Percentiles rank a stretch among this genome's conserved stretches.
These are phyloP conservation scores for Ivindomyrus marchei DNA, from an alignment of 2,113 vertebrate genomes.

Conservation along the genomic window DNA sequence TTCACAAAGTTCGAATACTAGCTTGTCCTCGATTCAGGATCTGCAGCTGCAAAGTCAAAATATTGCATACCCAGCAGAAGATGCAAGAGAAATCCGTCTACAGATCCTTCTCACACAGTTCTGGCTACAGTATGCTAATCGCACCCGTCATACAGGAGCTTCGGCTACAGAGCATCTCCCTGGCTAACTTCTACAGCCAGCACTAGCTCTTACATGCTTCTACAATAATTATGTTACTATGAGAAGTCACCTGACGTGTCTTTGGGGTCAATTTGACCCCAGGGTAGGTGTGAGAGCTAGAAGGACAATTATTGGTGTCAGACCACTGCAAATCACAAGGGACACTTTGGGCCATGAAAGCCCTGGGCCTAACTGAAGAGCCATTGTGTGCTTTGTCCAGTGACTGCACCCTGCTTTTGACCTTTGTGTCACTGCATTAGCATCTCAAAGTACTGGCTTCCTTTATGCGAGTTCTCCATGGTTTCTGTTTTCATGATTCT, in stretches of 20 bases:
- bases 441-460: not conserved
- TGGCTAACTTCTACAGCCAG: not conserved
- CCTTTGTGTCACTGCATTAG: not conserved
- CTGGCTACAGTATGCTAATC: not conserved
- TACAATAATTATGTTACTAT: too few species aligned
- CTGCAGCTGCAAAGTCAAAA: not conserved
- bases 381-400: not conserved
- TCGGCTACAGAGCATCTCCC: not conserved
- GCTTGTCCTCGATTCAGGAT: not conserved
- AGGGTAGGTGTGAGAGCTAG: not conserved
- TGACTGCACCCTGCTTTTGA: not conserved
- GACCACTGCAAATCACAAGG: not conserved
- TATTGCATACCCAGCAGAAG: not conserved
- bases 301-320: not conserved
- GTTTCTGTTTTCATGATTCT: not conserved
- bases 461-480: not conserved
- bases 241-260: too few species aligned
- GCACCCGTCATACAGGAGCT: not conserved
- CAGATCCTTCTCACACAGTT: not conserved
- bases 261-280: too few species aligned
- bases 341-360: not conserved
- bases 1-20: not conserved
- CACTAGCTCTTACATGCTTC: not conserved
- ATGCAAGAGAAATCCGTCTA: not conserved
- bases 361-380: not conserved